These are phyloP conservation scores for Drosophila basisetae DNA, from an alignment of 2,888 invertebrate genomes.

Conservation along the genomic window DNA sequence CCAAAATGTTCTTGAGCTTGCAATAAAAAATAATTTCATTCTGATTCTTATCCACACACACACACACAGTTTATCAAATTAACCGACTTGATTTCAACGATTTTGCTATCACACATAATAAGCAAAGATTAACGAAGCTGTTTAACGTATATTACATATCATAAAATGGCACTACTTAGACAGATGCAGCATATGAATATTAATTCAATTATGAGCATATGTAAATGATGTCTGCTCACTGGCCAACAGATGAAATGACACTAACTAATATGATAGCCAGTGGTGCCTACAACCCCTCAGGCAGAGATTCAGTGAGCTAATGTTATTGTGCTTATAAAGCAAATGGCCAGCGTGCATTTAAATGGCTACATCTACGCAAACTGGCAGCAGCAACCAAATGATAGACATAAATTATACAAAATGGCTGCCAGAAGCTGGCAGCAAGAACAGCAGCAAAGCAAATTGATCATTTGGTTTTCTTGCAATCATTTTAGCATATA, in stretches of 20 bases:
- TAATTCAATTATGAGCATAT: background rate
- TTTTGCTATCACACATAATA: background rate
- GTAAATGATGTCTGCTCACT: background rate
- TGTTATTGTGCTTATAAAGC: constrained; percentile 32
- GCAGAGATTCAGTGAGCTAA: constrained; percentile 15
- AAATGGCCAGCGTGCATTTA: constrained; percentile 49
- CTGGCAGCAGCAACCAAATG: constrained; percentile 53
- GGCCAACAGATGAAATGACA: background rate
- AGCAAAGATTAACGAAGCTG: background rate
- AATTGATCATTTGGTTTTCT: constrained; percentile 35
- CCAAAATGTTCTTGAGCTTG: constrained; percentile 3
- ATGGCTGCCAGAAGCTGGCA: constrained; percentile 38
- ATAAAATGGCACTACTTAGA: background rate
- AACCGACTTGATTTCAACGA: background rate
- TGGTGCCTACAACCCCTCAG: background rate
- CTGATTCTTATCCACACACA: background rate
- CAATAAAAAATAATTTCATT: background rate
- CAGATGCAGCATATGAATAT: background rate
- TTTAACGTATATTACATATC: background rate
- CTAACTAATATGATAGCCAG: background rate
- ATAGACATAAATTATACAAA: constrained; percentile 71
- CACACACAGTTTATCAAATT: too few relatives aligned
- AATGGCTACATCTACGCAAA: constrained; percentile 48
- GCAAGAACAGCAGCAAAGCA: background rate
- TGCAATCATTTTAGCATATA: constrained; percentile 33